Evolutionary conservation across 2,113 vertebrate species (phyloP).

Genomic region (Pelvicachromis taeniatus): DNA sequence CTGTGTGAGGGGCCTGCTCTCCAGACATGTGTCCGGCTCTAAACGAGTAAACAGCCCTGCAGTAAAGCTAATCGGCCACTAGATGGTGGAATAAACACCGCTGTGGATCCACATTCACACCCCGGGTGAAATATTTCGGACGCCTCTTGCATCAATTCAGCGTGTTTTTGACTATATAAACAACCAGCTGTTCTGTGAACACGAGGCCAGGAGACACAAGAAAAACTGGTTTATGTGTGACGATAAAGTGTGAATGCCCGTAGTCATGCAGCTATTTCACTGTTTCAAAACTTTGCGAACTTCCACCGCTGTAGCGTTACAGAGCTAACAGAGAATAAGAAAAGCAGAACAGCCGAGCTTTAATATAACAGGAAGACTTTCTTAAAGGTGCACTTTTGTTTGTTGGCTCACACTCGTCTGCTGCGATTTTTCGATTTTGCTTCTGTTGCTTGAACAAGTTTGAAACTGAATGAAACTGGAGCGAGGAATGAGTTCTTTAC

Average conservation of each 20-base stretch:
- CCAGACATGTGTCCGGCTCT: background rate
- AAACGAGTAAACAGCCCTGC: background rate
- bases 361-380: background rate
- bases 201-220: background rate
- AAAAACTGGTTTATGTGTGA: background rate
- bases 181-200: background rate
- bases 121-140: background rate
- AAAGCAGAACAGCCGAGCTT: background rate
- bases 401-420: background rate
- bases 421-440: background rate
- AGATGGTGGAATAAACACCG: background rate
- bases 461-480: background rate
- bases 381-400: background rate
- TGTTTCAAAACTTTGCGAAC: background rate
- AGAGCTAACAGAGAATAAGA: accelerated
- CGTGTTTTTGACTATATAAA: background rate
- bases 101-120: no score
- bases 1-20: accelerated
- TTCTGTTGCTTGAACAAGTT: background rate
- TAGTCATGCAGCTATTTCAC: accelerated
- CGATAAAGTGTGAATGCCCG: accelerated
- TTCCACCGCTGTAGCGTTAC: background rate
- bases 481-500: background rate
- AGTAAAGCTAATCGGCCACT: background rate
- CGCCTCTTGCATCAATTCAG: accelerated